Evolutionary conservation across 2,113 vertebrate genomes (phyloP).

Genomic region (Galemys pyrenaicus): DNA sequence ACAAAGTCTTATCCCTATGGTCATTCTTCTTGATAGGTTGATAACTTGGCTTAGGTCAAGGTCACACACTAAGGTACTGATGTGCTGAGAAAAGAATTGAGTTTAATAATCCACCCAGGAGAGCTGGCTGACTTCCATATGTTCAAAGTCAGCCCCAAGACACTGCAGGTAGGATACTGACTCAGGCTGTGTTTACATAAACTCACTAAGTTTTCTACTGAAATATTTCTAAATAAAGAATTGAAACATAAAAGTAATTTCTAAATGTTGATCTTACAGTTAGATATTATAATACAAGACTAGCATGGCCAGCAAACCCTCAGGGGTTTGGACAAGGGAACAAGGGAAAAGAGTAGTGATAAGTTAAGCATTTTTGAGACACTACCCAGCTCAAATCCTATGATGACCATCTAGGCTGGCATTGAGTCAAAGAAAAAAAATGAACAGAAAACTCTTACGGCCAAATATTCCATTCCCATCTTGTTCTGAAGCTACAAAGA

Average conservation of each 20-base stretch:
- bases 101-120: conserved; percentile 45
- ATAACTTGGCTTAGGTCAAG: conserved; percentile 39
- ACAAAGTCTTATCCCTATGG: background rate
- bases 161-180: background rate
- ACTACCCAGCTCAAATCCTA: background rate
- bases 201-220: background rate
- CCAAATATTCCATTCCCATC: background rate
- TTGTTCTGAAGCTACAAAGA: background rate
- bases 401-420: background rate
- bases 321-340: background rate
- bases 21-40: conserved; percentile 6
- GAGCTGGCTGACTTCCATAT: conserved; percentile 53
- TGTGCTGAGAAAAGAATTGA: conserved; percentile 49
- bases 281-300: background rate
- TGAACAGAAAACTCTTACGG: background rate
- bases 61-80: conserved; percentile 4
- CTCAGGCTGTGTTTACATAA: background rate
- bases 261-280: background rate
- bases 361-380: background rate
- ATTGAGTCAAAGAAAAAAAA: background rate
- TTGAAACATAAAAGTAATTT: background rate
- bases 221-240: conserved; percentile 31
- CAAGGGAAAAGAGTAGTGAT: background rate
- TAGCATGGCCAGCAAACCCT: background rate
- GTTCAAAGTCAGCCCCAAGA: conserved; percentile 41